phyloP scores from a whole-genome alignment of 2,888 invertebrate species.

The Cabera pusaria region DNA sequence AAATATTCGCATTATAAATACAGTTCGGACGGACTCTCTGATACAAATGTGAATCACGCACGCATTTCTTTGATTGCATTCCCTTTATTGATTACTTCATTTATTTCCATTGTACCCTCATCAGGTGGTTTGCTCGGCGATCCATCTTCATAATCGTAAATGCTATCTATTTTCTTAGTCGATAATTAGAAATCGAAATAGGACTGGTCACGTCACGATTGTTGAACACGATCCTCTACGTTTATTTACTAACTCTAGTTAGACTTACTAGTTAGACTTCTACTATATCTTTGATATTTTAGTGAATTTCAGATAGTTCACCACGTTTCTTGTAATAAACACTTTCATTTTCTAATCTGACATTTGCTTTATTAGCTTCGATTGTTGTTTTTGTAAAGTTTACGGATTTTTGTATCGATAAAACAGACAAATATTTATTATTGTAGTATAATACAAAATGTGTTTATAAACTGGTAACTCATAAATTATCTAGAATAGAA shows the following conservation, averaged over 20 bases:
- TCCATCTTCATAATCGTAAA: conserved; percentile 45
- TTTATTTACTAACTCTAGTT: too few relatives aligned
- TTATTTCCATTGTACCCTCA: conserved; percentile 38
- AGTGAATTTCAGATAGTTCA: conserved; percentile 7
- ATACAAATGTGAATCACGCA: conserved; percentile 37
- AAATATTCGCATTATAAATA: conserved; percentile 34
- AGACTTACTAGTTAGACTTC: too few relatives aligned
- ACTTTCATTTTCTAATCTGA: not conserved
- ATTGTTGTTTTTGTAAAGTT: too few relatives aligned
- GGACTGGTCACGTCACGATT: conserved; percentile 54
- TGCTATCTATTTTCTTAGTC: conserved; percentile 48
- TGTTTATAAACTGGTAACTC: not conserved
- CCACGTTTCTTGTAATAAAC: conserved; percentile 7
- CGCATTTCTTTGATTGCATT: conserved; percentile 37
- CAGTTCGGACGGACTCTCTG: conserved; percentile 21
- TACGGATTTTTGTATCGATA: too few relatives aligned
- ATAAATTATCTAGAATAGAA: not conserved
- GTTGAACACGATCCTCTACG: conserved; percentile 47
- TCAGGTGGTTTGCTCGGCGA: conserved; percentile 35
- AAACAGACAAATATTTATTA: too few relatives aligned
- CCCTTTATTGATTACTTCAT: conserved; percentile 41
- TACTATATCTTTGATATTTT: conserved; percentile 9
- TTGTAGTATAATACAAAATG: too few relatives aligned
- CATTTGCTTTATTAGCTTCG: not conserved
- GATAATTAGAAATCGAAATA: conserved; percentile 61